Percentiles rank a stretch among this genome's conserved stretches.
These are phyloP conservation scores for Apodemus speciosus DNA, from an alignment of 2,113 vertebrate genomes.

Conservation along the genomic window DNA sequence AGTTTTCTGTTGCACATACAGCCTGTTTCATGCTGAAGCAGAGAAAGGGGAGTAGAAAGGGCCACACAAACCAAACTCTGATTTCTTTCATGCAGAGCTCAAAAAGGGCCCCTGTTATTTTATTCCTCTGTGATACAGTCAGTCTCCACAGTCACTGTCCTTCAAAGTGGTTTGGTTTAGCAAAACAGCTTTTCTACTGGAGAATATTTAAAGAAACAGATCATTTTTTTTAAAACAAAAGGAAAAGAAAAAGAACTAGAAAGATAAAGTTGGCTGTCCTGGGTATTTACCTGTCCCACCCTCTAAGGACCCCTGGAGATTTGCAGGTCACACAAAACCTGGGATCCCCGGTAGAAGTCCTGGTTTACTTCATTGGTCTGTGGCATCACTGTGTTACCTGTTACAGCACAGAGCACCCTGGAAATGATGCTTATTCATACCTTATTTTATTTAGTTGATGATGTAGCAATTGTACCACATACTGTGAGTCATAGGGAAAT, in stretches of 20 bases:
- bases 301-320: neutral
- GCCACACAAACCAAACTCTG: neutral
- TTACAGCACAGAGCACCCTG: neutral
- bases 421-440: neutral
- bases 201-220: neutral
- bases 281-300: neutral
- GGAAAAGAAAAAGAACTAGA: neutral
- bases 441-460: neutral
- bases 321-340: neutral
- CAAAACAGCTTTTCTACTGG: neutral
- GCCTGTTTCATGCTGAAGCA: neutral
- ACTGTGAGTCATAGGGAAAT: neutral
- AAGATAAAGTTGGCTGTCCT: neutral
- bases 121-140: neutral
- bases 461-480: neutral
- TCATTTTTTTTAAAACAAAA: neutral
- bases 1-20: neutral
- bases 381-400: neutral
- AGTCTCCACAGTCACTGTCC: neutral
- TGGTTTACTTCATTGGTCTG: neutral
- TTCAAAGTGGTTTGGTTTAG: constrained; percentile 30
- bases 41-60: neutral
- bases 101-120: neutral
- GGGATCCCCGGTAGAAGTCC: neutral
- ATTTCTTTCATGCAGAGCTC: neutral